Evolutionary conservation across 1,140 invertebrate species (phyloP).

Genomic region (Drosophila orena): DNA sequence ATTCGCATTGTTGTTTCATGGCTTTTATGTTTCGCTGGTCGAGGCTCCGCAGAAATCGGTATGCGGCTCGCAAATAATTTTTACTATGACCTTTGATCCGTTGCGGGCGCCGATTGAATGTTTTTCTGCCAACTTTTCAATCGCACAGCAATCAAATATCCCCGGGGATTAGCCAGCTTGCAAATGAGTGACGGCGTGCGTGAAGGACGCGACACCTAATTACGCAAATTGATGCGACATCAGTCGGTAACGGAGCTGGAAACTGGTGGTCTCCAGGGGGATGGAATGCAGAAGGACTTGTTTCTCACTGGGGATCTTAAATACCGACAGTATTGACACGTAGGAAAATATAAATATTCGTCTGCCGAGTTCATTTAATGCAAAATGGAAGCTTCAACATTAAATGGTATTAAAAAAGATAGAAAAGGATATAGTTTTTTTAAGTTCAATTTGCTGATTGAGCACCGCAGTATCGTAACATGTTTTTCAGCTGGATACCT

Average conservation of each 20-base stretch:
- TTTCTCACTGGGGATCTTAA: no score
- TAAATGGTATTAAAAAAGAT: no score
- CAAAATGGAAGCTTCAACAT: no score
- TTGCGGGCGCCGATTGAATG: slow-evolving; percentile 28
- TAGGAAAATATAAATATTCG: no score
- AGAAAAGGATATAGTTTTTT: no score
- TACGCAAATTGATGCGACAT: slow-evolving; percentile 50
- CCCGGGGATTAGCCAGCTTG: slow-evolving; percentile 18
- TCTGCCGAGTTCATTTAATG: no score
- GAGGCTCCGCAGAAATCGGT: slow-evolving; percentile 24
- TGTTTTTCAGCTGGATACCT: no score
- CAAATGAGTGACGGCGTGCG: neutral
- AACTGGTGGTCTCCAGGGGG: slow-evolving; percentile 7
- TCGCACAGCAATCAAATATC: slow-evolving; percentile 5
- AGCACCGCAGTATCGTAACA: no score
- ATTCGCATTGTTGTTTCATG: slow-evolving; percentile 51
- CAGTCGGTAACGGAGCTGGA: slow-evolving; percentile 1
- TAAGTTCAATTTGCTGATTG: no score
- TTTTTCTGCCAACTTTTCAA: slow-evolving; percentile 38
- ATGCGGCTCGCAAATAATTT: slow-evolving; percentile 45
- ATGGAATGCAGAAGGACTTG: neutral
- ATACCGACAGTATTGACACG: no score
- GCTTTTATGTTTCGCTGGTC: slow-evolving; percentile 38
- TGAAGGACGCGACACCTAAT: slow-evolving; percentile 39
- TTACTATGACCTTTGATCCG: slow-evolving; percentile 18